Conservation (phyloP, 2,888 invertebrate species). For the Cenopis cana region DNA sequence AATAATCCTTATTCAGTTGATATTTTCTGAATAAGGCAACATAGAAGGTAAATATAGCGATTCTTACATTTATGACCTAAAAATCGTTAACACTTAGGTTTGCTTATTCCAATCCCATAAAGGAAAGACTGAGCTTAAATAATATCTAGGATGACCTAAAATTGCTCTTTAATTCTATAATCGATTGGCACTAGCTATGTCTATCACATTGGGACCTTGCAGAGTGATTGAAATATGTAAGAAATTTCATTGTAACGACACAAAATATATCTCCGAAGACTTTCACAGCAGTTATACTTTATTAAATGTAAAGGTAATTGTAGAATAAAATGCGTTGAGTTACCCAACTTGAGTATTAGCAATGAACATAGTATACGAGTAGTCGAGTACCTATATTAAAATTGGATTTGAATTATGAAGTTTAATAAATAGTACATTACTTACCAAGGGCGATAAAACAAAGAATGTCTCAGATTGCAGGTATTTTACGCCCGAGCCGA, state of each 20-base stretch:
- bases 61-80: constrained; percentile 20
- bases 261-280: constrained; percentile 27
- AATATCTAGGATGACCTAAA: constrained; percentile 39
- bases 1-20: neutral
- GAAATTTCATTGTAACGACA: neutral
- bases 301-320: neutral
- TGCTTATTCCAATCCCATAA: constrained; percentile 25
- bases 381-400: no score
- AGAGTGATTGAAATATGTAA: constrained; percentile 46
- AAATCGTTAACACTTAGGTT: neutral
- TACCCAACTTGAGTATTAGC: neutral
- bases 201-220: constrained; percentile 78
- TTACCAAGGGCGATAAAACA: no score
- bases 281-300: constrained; percentile 20
- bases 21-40: constrained; percentile 15
- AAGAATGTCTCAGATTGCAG: no score
- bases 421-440: no score
- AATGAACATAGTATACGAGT: neutral
- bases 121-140: constrained; percentile 24
- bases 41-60: constrained; percentile 3
- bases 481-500: no score
- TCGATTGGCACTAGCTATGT: constrained; percentile 78
- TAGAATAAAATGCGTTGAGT: neutral
- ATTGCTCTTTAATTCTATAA: constrained; percentile 51
- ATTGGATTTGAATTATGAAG: no score